phyloP scores from a whole-genome alignment of 2,113 vertebrate genomes.

The Crotalus horridus region DNA sequence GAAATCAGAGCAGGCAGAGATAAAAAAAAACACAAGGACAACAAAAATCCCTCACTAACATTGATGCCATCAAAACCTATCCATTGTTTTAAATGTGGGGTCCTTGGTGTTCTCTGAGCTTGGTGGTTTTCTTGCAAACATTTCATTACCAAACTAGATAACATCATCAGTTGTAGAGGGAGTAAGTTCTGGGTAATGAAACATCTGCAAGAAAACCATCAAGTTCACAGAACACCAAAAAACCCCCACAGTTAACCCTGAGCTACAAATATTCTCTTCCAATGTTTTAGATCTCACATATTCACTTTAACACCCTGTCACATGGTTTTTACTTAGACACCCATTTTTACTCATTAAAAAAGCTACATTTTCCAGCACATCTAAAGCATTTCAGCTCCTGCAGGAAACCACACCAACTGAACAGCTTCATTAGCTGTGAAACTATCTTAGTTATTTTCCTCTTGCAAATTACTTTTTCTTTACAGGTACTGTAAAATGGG shows the following conservation, averaged over 20 bases:
- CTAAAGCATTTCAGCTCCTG: slow-evolving; percentile 39
- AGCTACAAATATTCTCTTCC: neutral
- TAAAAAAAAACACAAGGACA: neutral
- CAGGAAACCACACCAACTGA: slow-evolving; percentile 35
- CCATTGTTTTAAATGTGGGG: neutral
- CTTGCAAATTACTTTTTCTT: neutral
- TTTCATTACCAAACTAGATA: neutral
- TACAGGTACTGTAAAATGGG: slow-evolving; percentile 57
- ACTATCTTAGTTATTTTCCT: slow-evolving; percentile 28
- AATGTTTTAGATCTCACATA: neutral
- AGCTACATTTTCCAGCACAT: slow-evolving; percentile 1
- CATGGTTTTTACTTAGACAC: neutral
- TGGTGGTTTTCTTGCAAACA: neutral
- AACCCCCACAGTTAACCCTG: neutral
- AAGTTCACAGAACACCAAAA: neutral
- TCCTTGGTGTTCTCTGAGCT: neutral
- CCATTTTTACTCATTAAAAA: neutral
- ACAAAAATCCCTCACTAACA: neutral
- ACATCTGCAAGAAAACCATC: neutral
- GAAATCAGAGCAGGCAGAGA: neutral
- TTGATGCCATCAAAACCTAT: neutral
- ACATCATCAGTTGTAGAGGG: neutral
- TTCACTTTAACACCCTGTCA: neutral
- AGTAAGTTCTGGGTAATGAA: neutral
- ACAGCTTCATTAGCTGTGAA: slow-evolving; percentile 61